Base-by-base conservation (phyloP, 2,888 invertebrate species). In the Rhynchonema sp. region DNA sequence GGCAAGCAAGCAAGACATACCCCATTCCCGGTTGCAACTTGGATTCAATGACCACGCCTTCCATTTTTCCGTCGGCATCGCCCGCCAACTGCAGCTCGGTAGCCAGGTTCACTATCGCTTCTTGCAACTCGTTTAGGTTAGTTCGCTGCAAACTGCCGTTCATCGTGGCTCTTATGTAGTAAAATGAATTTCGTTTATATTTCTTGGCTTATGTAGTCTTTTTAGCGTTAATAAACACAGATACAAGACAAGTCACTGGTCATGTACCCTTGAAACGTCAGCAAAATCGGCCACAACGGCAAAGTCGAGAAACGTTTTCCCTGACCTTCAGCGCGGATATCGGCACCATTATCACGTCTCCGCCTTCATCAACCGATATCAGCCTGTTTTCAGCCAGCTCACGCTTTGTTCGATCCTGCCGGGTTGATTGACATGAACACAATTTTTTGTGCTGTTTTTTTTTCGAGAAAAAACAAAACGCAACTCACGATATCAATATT, bases 1-100 rank as follows among this genome's bases (percentile, higher is more conserved):
- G n/a, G n/a, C n/a, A 22, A 52, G n/a, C 52, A 6, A 46, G 46
- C 20, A 25, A 17, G 52, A 58, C 66, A 69, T 70, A 81, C 80
- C 86, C 87, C 70, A 83, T 79, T 46, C 80, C 77, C 1, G 78
- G 72, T 73, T 86, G 82, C 0, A 81, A 77, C 64, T 81, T 82
- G 0, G 91, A 84, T 75, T 98, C 98, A 0, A 98, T 80, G 0
- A 96, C 83, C 22, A 85, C 82, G 0, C 87, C 96, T 76, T 96
- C 92, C 0, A 87, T 86, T 1, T 81, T 77, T 0, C 94, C 92
- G 0, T 78, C 80, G 0, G 84, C 83, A 74, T 92, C 90, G 0
- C 85, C 86, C 67, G 81, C 82, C 23, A 94, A 76, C n/a, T 86
- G 83, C 82, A 91, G 82, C 0, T 94, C 69, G 71, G 94, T 91